These are phyloP conservation scores for Haemorhous mexicanus DNA, from an alignment of 2,113 vertebrate genomes.

Conservation along the genomic window DNA sequence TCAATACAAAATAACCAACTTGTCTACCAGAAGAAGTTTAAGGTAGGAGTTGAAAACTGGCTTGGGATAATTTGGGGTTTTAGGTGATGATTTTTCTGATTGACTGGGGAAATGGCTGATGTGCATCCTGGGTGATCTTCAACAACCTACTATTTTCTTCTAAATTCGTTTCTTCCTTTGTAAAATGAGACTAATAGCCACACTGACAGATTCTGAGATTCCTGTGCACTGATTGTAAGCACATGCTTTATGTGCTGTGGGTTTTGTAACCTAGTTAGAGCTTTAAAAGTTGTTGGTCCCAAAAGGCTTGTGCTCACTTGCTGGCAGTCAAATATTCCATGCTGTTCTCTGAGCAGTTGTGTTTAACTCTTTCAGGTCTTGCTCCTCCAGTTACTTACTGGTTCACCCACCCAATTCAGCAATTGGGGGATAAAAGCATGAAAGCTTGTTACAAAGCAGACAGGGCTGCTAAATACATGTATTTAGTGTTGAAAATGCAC, in stretches of 20 bases:
- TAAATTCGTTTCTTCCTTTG: neutral
- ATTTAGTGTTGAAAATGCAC: neutral
- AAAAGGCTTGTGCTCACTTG: neutral
- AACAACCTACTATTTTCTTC: neutral
- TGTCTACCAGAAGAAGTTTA: slow-evolving; percentile 99
- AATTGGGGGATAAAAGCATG: rapidly evolving
- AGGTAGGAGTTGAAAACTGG: slow-evolving; percentile 77
- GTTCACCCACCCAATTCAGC: neutral
- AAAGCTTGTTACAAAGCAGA: neutral
- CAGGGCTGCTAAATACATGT: rapidly evolving
- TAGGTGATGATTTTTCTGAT: neutral
- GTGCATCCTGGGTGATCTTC: neutral
- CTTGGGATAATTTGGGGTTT: neutral
- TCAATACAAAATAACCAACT: slow-evolving; percentile 99
- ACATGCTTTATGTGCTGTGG: neutral
- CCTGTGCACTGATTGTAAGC: neutral
- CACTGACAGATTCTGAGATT: neutral
- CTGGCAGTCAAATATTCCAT: neutral
- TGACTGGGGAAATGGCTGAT: neutral
- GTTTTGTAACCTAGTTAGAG: neutral
- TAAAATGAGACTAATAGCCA: neutral
- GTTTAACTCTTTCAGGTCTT: neutral
- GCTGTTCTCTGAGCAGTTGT: neutral
- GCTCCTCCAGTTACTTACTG: neutral
- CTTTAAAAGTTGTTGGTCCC: neutral